Evolutionary conservation across 1,140 invertebrate species (phyloP).

Genomic region (Procambarus virginalis): DNA sequence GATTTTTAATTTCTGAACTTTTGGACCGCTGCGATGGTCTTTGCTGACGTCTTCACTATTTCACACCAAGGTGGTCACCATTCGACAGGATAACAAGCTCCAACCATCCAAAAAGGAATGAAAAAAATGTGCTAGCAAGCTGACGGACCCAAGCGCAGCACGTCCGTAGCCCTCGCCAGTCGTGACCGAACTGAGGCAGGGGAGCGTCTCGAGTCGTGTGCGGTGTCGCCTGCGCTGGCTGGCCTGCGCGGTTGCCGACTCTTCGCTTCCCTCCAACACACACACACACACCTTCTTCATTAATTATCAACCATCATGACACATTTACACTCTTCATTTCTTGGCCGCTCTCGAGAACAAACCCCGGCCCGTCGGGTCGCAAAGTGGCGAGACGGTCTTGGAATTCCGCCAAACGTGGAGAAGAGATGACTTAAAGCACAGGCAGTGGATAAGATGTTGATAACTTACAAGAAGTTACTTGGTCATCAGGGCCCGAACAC

Average conservation of each 20-base stretch:
- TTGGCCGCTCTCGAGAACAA: neutral
- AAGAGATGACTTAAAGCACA: no score
- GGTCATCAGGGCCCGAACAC: neutral
- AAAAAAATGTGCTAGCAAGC: constrained; percentile 14
- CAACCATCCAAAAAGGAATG: constrained; percentile 21
- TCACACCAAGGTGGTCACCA: constrained; percentile 16
- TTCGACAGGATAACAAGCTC: constrained; percentile 18
- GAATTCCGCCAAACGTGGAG: no score
- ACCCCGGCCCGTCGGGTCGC: neutral
- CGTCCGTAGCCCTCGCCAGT: constrained; percentile 28
- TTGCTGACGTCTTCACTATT: neutral
- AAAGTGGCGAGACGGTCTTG: no score
- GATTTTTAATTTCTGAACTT: constrained; percentile 5
- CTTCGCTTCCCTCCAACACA: constrained; percentile 2
- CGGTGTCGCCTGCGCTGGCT: constrained; percentile 17
- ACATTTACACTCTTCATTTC: constrained; percentile 34
- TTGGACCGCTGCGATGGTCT: constrained; percentile 21
- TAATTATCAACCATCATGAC: constrained; percentile 36
- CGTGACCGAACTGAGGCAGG: constrained; percentile 38
- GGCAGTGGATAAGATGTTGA: neutral
- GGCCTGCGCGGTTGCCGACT: constrained; percentile 10
- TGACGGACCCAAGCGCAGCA: constrained; percentile 29
- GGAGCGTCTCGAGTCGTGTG: constrained; percentile 21
- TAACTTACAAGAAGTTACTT: constrained; percentile 13
- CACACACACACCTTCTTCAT: constrained; percentile 36